Percentiles rank a stretch among this genome's conserved stretches.
Conservation (phyloP, 2,797 vertebrate genomes). For the Sparidentex hasta region DNA sequence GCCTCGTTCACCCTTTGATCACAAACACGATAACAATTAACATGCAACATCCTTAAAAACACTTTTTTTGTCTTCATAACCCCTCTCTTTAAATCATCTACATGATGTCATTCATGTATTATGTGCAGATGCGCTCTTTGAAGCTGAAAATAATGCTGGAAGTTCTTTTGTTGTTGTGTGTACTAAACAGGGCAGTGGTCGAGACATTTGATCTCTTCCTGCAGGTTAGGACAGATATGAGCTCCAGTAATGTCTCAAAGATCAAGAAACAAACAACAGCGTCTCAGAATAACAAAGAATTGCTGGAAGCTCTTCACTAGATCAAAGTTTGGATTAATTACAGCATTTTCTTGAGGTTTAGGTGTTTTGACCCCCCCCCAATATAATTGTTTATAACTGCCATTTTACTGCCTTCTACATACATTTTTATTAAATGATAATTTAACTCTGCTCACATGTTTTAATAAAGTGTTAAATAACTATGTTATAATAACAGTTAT, state of each 20-base stretch:
- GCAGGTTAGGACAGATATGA: constrained; percentile 52
- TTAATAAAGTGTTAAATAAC: too few relatives aligned
- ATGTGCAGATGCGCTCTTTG: constrained; percentile 1
- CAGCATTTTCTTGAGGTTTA: neutral
- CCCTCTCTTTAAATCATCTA: neutral
- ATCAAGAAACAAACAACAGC: neutral
- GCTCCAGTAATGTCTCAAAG: constrained; percentile 10
- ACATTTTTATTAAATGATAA: neutral
- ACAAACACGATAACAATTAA: constrained; percentile 37
- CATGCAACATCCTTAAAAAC: neutral
- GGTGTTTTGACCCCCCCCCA: neutral
- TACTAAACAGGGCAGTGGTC: constrained; percentile 4
- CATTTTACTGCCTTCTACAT: neutral
- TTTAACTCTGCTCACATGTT: too few relatives aligned
- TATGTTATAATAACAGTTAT: too few relatives aligned
- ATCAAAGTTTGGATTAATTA: neutral
- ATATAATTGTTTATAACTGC: neutral
- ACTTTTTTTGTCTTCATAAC: neutral
- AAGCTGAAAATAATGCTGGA: constrained; percentile 23
- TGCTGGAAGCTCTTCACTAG: neutral
- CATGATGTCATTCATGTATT: neutral
- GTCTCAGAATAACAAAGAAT: constrained; percentile 8
- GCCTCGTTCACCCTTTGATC: constrained; percentile 91
- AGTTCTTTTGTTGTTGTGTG: constrained; percentile 39
- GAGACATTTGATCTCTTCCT: constrained; percentile 52